phyloP scores from a whole-genome alignment of 2,113 vertebrate species.

The Calidris pugnax region DNA sequence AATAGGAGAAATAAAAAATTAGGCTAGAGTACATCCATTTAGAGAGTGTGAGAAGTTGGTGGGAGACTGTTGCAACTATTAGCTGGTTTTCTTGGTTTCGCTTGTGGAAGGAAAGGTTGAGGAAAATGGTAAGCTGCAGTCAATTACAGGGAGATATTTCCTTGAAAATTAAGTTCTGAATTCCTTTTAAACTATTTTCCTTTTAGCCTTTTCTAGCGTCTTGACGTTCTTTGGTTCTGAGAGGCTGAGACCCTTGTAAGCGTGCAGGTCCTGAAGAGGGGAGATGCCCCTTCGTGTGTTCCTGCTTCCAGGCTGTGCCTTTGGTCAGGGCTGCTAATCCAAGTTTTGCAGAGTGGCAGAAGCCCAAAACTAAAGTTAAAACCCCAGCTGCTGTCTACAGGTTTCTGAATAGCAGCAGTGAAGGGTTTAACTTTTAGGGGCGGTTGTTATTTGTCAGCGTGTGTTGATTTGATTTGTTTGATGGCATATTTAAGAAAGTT shows the following conservation, averaged over 20 bases:
- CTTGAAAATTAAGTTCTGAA: not conserved
- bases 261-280: not conserved
- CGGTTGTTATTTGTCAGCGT: not conserved
- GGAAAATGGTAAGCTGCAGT: not conserved
- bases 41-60: not conserved
- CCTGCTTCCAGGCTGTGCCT: not conserved
- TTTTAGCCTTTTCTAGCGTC: not conserved
- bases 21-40: not conserved
- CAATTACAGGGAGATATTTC: not conserved
- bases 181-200: not conserved
- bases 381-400: not conserved
- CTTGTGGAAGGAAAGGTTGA: not conserved
- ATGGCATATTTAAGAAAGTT: not conserved
- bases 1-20: not conserved
- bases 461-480: not conserved
- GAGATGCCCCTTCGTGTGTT: not conserved
- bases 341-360: not conserved
- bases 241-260: not conserved
- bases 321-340: not conserved
- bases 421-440: not conserved
- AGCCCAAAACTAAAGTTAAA: not conserved
- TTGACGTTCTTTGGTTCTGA: not conserved
- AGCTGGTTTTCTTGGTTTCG: not conserved
- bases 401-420: not conserved
- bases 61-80: not conserved